phyloP scores from a whole-genome alignment of 2,888 invertebrate genomes.

The Mongoloraphidia duomilia region DNA sequence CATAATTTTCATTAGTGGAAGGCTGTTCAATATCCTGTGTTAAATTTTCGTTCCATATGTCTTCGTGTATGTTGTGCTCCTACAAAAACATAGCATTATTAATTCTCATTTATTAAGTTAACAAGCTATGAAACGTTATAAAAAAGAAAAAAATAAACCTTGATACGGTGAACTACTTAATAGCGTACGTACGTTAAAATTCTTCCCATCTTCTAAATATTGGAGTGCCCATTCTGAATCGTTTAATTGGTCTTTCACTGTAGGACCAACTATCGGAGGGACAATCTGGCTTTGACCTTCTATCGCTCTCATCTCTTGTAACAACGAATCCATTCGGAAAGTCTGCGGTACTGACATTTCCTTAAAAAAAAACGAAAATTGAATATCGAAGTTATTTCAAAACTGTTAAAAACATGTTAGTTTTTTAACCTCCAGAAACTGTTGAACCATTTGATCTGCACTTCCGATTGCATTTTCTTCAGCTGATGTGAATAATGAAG shows the following conservation, averaged over 20 bases:
- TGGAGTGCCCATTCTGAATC: slow-evolving; percentile 39
- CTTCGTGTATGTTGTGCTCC: background rate
- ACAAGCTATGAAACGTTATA: too few species aligned
- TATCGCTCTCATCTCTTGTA: slow-evolving; percentile 76
- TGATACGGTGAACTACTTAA: background rate
- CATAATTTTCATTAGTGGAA: slow-evolving; percentile 22
- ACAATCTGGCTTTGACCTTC: slow-evolving; percentile 36
- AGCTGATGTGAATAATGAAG: slow-evolving; percentile 31
- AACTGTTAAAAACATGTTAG: slow-evolving; percentile 16
- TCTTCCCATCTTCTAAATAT: slow-evolving; percentile 34
- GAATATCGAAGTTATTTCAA: background rate
- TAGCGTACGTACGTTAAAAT: slow-evolving; percentile 28
- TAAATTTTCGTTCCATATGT: background rate
- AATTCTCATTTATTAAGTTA: too few species aligned
- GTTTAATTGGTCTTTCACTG: slow-evolving; percentile 30
- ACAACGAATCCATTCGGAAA: slow-evolving; percentile 75
- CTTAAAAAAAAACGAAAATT: background rate
- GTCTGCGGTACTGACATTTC: slow-evolving; percentile 46
- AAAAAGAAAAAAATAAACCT: too few species aligned
- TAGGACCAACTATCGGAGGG: slow-evolving; percentile 32
- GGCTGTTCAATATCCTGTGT: slow-evolving; percentile 17
- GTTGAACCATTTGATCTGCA: slow-evolving; percentile 66
- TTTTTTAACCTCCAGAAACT: slow-evolving; percentile 48
- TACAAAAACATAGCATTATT: too few species aligned
- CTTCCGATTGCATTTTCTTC: slow-evolving; percentile 21